phyloP scores from a whole-genome alignment of 1,140 invertebrate genomes.

The Caenorhabditis latens region DNA sequence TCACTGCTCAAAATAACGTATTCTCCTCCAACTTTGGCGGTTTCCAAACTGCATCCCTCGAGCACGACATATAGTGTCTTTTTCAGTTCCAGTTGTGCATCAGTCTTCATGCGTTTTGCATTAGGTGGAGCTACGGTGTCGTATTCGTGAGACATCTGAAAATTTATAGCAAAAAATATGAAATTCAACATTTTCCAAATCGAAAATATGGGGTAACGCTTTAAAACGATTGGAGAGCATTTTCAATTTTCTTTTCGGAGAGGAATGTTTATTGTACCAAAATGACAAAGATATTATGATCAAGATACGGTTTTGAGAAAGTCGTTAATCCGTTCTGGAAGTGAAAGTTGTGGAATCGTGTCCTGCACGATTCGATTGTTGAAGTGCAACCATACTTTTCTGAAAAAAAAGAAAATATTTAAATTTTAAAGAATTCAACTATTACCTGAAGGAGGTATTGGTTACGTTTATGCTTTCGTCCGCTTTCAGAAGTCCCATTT shows the following conservation, averaged over 20 bases:
- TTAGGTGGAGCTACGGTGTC: conserved; percentile 58
- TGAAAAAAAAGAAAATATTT: background rate
- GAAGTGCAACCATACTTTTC: background rate
- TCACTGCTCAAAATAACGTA: conserved; percentile 80
- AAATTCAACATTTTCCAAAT: too few species aligned
- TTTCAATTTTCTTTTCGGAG: too few species aligned
- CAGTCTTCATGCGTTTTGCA: conserved; percentile 67
- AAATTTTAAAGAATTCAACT: background rate
- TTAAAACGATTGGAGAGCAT: too few species aligned
- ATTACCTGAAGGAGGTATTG: conserved; percentile 3
- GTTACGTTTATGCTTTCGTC: conserved; percentile 19
- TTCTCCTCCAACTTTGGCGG: conserved; percentile 86
- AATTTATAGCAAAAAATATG: background rate
- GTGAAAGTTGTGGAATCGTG: background rate
- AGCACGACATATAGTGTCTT: conserved; percentile 87
- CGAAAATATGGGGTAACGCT: too few species aligned
- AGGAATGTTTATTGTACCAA: conserved; percentile 25
- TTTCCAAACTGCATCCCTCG: conserved; percentile 93
- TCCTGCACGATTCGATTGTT: conserved; percentile 28
- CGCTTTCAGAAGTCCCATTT: conserved; percentile 32
- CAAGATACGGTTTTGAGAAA: background rate
- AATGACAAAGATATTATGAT: background rate
- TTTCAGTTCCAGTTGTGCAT: conserved; percentile 61
- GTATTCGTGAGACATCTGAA: conserved; percentile 61
- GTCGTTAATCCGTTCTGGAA: background rate